Percentiles rank a stretch among this genome's conserved stretches.
These are phyloP conservation scores for Apamea monoglypha DNA, from an alignment of 2,888 invertebrate genomes.

Conservation along the genomic window DNA sequence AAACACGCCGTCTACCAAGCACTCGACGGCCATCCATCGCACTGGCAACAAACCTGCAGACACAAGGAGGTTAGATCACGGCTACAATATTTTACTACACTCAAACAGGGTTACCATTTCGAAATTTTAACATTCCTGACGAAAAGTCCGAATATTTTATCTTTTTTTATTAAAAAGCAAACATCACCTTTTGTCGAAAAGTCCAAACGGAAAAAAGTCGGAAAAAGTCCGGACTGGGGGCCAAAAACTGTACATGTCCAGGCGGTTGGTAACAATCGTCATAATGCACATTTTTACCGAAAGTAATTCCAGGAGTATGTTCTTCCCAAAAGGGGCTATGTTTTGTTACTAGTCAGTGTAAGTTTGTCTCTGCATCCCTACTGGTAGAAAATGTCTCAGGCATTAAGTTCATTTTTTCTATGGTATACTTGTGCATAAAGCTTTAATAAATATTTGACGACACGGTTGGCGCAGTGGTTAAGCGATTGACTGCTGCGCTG, in stretches of 20 bases:
- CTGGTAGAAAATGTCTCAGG: not conserved
- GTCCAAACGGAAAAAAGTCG: not conserved
- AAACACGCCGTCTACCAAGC: constrained; percentile 98
- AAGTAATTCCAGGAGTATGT: not conserved
- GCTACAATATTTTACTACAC: not conserved
- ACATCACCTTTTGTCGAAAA: not conserved
- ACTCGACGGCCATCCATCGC: constrained; percentile 99
- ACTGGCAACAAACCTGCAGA: constrained; percentile 95
- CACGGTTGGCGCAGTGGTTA: too few species aligned
- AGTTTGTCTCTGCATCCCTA: too few species aligned
- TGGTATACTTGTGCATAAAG: not conserved
- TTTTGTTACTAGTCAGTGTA: not conserved
- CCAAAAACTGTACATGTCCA: not conserved
- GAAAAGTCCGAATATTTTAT: not conserved
- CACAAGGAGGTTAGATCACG: constrained; percentile 10
- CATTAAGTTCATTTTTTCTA: not conserved
- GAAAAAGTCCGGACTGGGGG: not conserved
- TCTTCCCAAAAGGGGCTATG: not conserved
- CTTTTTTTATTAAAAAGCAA: not conserved
- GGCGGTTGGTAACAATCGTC: not conserved
- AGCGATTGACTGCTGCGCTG: too few species aligned
- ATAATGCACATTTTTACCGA: not conserved
- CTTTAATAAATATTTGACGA: not conserved
- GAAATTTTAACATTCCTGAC: not conserved
- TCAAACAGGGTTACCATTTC: not conserved